Evolutionary conservation across 2,113 vertebrate genomes (phyloP).

Genomic region (Ardeotis arabs): DNA sequence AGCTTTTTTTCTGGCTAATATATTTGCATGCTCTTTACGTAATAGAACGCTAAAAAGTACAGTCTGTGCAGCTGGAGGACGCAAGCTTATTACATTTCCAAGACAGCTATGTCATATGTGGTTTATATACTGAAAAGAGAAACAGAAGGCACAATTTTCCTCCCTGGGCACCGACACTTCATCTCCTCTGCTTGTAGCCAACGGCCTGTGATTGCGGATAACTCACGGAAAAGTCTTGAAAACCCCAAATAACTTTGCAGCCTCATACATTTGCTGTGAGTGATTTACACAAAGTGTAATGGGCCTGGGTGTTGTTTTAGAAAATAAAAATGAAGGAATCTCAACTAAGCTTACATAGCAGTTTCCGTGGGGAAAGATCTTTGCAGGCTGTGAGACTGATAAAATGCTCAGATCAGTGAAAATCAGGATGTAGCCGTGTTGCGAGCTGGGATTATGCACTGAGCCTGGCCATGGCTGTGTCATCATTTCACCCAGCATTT

Average conservation of each 20-base stretch:
- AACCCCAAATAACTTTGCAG: background rate
- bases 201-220: background rate
- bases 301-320: background rate
- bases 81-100: background rate
- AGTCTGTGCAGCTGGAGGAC: constrained; percentile 43
- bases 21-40: constrained; percentile 17
- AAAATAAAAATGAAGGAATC: background rate
- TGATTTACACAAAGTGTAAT: background rate
- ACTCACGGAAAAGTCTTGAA: background rate
- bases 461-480: background rate
- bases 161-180: background rate
- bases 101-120: background rate
- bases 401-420: background rate
- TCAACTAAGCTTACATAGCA: background rate
- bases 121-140: background rate
- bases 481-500: background rate
- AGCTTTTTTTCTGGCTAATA: background rate
- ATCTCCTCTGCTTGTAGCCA: constrained; percentile 21
- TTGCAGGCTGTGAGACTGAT: background rate
- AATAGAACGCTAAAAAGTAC: background rate
- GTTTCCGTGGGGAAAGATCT: background rate
- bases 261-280: background rate
- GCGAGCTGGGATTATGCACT: fast-evolving
- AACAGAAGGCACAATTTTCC: constrained; percentile 3
- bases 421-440: fast-evolving